Evolutionary conservation across 2,888 invertebrate genomes (phyloP), one percentile per base, ranked within the genome.

Genomic region (Carabus problematicus): DNA sequence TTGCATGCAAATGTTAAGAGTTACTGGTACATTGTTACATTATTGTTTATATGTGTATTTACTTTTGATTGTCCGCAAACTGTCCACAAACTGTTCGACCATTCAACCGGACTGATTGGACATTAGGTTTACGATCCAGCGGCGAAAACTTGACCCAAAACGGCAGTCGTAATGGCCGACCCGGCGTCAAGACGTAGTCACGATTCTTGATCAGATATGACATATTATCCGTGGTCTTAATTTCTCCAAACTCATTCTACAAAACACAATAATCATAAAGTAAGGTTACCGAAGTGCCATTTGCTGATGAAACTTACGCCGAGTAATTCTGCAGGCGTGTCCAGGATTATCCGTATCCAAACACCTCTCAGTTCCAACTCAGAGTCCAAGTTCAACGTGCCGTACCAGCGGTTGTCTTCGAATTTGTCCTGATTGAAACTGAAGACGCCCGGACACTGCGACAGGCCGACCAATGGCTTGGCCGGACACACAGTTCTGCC

Each of bases 241-340:
- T 85, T 62, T 85, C 84, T 0, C 86, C 87, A 29, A 85, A 80
- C 85, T 86, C 86, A 74, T 86, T 86, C 87, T 87, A 81, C 11
- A 74, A 75, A 67, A 71, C 68, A 70, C 42, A 59, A 19, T 45
- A 45, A n/a, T 56, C 54, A 54, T 18, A 19, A 18, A 18, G 4
- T 54, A 8, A 54, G 4, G 11, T 19, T 54, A 4, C n/a, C n/a
- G n/a, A 16, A 14, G 3, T 3, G n/a, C 16, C 4, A 47, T 3
- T 6, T 11, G 49, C 14, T 52, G 59, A 19, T 12, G 75, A 47
- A 29, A 77, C 85, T 85, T 76, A 89, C 89, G 76, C 87, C 87
- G 54, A 89, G 79, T 52, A 87, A 82, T 75, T 86, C 85, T n/a
- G 87, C 87, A 69, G 85, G 85, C 63, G 82, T 79, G 73, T 89